A percentile compares a stretch with the other conserved stretches of the same genome.
These are phyloP conservation scores for Halcyon chelicuti DNA, from an alignment of 2,797 vertebrate genomes.

Conservation along the genomic window DNA sequence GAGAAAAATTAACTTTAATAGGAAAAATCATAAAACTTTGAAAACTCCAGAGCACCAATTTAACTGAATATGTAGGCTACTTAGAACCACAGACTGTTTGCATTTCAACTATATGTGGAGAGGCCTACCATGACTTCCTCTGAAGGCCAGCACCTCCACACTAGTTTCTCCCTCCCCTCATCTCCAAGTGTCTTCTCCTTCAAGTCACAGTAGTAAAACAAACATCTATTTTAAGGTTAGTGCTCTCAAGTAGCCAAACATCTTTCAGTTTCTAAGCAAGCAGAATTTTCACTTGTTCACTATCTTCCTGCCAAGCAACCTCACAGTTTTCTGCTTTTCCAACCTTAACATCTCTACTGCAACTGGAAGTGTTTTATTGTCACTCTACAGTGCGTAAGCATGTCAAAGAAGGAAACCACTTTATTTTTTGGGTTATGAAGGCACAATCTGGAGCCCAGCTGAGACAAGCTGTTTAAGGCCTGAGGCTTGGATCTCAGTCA, in stretches of 20 bases:
- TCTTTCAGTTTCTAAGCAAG: neutral
- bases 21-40: neutral
- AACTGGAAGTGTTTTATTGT: neutral
- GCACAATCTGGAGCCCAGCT: neutral
- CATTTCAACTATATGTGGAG: neutral
- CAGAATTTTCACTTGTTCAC: neutral
- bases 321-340: neutral
- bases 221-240: neutral
- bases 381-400: neutral
- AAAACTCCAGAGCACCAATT: neutral
- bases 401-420: neutral
- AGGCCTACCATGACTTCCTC: neutral
- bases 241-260: neutral
- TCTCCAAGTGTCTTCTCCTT: neutral
- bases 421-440: neutral
- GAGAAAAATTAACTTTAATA: neutral
- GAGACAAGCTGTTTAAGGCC: neutral
- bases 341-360: neutral
- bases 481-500: neutral
- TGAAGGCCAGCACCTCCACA: neutral
- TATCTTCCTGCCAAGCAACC: neutral
- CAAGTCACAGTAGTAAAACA: neutral
- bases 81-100: neutral
- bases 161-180: neutral
- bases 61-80: neutral